A percentile compares a stretch with the other conserved stretches of the same genome.
Evolutionary conservation across 2,888 invertebrate genomes (phyloP).

Genomic region (Exocentrus adspersus): DNA sequence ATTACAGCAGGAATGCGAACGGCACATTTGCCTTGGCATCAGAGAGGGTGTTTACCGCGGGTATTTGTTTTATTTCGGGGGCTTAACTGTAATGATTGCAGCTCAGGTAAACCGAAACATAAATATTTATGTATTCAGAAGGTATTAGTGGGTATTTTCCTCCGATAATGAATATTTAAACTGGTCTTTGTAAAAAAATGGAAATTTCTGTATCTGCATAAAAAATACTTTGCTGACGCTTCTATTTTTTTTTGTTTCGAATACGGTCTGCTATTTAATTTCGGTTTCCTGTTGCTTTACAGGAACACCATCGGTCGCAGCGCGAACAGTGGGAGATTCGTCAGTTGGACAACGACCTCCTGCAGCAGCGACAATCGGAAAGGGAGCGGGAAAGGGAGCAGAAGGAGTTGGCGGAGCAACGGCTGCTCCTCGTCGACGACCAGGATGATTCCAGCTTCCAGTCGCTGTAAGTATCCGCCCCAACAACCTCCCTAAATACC

Average conservation of each 20-base stretch:
- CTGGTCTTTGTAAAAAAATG: too few species aligned
- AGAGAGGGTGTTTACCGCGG: background rate
- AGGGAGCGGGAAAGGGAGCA: constrained; percentile 69
- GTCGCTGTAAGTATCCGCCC: constrained; percentile 57
- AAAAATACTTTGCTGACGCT: too few species aligned
- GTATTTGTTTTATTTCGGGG: background rate
- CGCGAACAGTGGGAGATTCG: constrained; percentile 71
- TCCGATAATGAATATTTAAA: too few species aligned
- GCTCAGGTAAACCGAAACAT: too few species aligned
- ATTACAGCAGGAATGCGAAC: background rate
- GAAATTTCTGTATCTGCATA: background rate
- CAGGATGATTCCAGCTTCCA: constrained; percentile 57
- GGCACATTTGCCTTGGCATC: background rate
- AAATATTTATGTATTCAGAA: too few species aligned
- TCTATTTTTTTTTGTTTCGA: background rate
- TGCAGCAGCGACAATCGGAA: constrained; percentile 72
- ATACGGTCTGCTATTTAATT: background rate
- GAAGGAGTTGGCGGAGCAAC: constrained; percentile 64
- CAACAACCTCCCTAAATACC: too few species aligned
- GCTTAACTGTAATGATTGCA: too few species aligned
- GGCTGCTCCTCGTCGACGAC: constrained; percentile 42
- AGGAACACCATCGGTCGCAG: constrained; percentile 68
- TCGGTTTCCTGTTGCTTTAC: constrained; percentile 36
- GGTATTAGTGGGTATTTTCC: too few species aligned
- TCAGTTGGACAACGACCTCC: constrained; percentile 69